Evolutionary conservation across 2,113 vertebrate genomes (phyloP), one percentile per base, ranked within the genome.

Genomic region (Nerophis ophidion): DNA sequence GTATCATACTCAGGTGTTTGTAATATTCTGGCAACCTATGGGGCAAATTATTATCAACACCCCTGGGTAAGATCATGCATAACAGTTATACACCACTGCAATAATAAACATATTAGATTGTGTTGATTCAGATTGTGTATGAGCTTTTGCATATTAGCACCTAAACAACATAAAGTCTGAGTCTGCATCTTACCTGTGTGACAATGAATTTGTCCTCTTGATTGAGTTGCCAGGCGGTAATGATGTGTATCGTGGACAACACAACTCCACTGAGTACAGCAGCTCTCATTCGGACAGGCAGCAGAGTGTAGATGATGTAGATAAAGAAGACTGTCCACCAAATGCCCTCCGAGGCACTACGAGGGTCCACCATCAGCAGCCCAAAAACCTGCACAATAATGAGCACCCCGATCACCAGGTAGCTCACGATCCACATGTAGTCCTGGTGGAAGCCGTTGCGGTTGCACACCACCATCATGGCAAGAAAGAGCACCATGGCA

Each of bases 251-350:
- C 56, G 72, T 34, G 4, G 95, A 93, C 40, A 98, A 90, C 60
- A 92, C 84, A 8, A 70, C 75, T 5, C 95, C 96, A 0, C 94
- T 93, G 59, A 96, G 75, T 75, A 99, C 95, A 0, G 95, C 97
- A 0, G 93, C 94, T 36, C 95, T 86, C 97, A 98, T 98, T 57
- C 96, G 84, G 74, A 98, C 95, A 0, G 96, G 97, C 68, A 99
- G 88, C 80, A 98, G 91, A 0, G 97, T 98, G 86, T 99, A 99
- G 82, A 93, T 93, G 71, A 97, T 95, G 86, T 95, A 96, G 88
- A 98, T 93, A 64, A 98, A 98, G 82, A 99, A 98, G 68, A 98
- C 87, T 0, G 94, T 95, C 89, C 93, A 95, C 96, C 97, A 99
- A 65, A 98, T 89, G 6, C 95, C 96, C 34, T 89, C 93, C 0